These are phyloP conservation scores for Peromyscus melanophrys DNA, from an alignment of 2,797 vertebrate species.

Conservation along the genomic window DNA sequence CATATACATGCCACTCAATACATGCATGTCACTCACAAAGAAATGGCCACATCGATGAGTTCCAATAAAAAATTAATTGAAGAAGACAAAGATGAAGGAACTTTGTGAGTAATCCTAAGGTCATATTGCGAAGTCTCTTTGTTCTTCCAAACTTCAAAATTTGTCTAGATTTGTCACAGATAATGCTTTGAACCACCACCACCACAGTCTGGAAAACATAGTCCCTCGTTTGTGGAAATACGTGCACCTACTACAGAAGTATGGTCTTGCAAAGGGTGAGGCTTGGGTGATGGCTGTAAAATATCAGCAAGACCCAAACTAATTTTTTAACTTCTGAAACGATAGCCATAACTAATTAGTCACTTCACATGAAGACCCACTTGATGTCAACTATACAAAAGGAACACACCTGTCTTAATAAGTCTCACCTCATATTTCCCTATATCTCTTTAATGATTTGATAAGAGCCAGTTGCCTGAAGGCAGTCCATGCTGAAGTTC, in stretches of 20 bases:
- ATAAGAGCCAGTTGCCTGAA: neutral
- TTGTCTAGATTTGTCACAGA: neutral
- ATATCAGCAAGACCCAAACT: neutral
- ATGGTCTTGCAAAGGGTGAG: neutral
- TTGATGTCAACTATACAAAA: neutral
- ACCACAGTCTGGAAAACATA: neutral
- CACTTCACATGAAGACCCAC: neutral
- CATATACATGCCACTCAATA: neutral
- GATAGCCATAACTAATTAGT: neutral
- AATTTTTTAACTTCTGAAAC: constrained; percentile 29
- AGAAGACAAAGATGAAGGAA: neutral
- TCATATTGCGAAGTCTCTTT: neutral
- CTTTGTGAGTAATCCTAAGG: neutral
- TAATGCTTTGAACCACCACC: constrained; percentile 21
- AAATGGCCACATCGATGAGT: neutral
- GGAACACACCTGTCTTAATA: neutral
- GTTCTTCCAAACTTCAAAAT: constrained; percentile 18
- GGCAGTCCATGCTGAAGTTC: constrained; percentile 9
- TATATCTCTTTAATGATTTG: neutral
- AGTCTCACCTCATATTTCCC: neutral
- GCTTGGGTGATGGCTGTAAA: neutral
- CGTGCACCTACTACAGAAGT: neutral
- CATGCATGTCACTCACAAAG: neutral
- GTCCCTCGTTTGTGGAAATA: neutral
- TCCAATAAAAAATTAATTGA: constrained; percentile 39